A percentile compares a stretch with the other conserved stretches of the same genome.
These are phyloP conservation scores for Euschistus heros DNA, from an alignment of 1,140 invertebrate genomes.

Conservation along the genomic window DNA sequence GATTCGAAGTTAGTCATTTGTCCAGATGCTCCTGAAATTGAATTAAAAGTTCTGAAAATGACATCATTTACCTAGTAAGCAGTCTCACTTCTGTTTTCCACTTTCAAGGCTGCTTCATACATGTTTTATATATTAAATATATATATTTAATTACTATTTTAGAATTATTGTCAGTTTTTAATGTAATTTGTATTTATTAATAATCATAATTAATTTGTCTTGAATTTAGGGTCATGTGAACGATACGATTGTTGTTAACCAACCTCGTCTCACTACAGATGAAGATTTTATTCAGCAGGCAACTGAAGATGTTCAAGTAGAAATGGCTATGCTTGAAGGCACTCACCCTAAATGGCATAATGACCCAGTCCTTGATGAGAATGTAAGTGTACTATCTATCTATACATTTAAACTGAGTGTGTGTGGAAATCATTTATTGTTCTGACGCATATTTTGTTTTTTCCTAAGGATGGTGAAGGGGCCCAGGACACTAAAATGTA, in stretches of 20 bases:
- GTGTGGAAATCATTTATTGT: no score
- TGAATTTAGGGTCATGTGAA: conserved; percentile 51
- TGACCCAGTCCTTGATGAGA: conserved; percentile 22
- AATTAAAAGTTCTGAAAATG: no score
- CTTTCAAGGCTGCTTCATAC: no score
- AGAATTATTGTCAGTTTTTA: no score
- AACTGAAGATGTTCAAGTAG: conserved; percentile 30
- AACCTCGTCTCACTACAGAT: conserved; percentile 53
- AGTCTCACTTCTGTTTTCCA: no score
- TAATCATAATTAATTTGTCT: background rate
- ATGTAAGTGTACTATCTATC: background rate
- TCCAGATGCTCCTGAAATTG: no score
- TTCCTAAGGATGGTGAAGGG: conserved; percentile 19
- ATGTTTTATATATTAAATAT: no score
- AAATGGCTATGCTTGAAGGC: conserved; percentile 34
- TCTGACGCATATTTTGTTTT: background rate
- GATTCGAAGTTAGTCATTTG: no score
- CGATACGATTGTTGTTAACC: conserved; percentile 67
- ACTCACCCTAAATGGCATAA: conserved; percentile 28
- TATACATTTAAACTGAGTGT: no score
- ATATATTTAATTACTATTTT: no score
- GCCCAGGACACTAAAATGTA: conserved; percentile 37
- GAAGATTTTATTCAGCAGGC: conserved; percentile 39
- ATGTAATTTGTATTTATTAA: no score
- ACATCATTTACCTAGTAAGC: no score